Evolutionary conservation across 2,797 vertebrate genomes (phyloP).

Genomic region (Salarias fasciatus): DNA sequence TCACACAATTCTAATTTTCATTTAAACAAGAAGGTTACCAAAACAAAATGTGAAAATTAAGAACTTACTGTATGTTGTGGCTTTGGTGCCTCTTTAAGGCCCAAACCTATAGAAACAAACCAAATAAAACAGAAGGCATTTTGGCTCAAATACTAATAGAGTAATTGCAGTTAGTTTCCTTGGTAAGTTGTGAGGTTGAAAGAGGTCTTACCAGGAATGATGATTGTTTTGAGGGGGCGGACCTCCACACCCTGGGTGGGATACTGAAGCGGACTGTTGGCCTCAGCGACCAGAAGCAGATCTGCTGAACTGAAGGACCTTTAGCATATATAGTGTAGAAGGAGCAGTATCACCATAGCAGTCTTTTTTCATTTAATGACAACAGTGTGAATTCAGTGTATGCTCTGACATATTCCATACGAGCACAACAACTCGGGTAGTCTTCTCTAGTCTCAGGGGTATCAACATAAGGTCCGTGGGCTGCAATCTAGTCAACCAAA

Average conservation of each 20-base stretch:
- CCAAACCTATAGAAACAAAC: slow-evolving; percentile 70
- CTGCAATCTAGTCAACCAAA: too few relatives aligned
- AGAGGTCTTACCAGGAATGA: slow-evolving; percentile 85
- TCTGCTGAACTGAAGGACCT: slow-evolving; percentile 85
- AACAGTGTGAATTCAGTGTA: too few relatives aligned
- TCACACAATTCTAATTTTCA: neutral
- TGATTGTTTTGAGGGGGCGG: slow-evolving; percentile 86
- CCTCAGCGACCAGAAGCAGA: slow-evolving; percentile 83
- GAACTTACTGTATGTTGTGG: slow-evolving; percentile 68
- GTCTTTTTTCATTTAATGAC: too few relatives aligned
- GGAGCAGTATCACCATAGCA: too few relatives aligned
- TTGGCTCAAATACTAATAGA: neutral
- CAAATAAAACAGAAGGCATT: neutral
- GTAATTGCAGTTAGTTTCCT: neutral
- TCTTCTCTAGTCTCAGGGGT: too few relatives aligned
- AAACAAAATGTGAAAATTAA: neutral
- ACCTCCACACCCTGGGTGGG: slow-evolving; percentile 90
- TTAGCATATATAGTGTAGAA: neutral
- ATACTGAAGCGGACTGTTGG: slow-evolving; percentile 91
- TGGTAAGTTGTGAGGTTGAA: neutral
- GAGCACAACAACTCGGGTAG: too few relatives aligned
- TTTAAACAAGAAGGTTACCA: too few relatives aligned
- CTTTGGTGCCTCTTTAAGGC: slow-evolving; percentile 66
- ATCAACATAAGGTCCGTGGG: too few relatives aligned
- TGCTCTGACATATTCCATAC: too few relatives aligned